Evolutionary conservation across 2,113 vertebrate genomes (phyloP), one percentile per base, ranked within the genome.

Genomic region (Megaleporinus macrocephalus): DNA sequence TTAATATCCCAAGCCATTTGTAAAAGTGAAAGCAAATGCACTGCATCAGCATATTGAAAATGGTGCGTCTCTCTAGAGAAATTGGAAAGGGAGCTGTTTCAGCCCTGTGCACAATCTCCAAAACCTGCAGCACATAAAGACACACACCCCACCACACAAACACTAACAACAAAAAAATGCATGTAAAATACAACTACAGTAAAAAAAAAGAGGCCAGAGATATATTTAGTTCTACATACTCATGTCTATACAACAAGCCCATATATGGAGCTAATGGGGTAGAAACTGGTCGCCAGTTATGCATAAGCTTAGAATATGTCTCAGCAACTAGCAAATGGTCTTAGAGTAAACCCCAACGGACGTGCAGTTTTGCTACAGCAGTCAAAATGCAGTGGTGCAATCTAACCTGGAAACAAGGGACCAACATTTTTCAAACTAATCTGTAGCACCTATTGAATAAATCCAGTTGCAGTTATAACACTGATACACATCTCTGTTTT

Each of bases 1-100:
- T 92, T 88, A 90, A 91, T 89, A 90, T 90, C 72, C 79, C 63
- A 73, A 86, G 80, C 81, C 87, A 90, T 92, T 90, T 91, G 84
- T 91, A 85, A 89, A 84, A 51, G 16, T 74, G 76, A 85, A 85
- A 84, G 85, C 73, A 76, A 85, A 83, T 83, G 85, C 74, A 73
- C 55, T 80, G 84, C 83, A 90, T 91, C 88, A 91, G 90, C 87
- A 85, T 90, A 91, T 88, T 87, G 82, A 83, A 87, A 88, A 90
- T 84, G 44, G 84, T 76, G 27, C 30, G 76, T 44, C 84, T 84
- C 90, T 79, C 70, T n/a, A 49, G 79, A 84, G 84, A 83, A 84
- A 87, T 77, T 81, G 81, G 77, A 83, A 76, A 30, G 63, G 68
- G 75, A 84, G 82, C 51, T 49, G 62, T 74, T 74, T 49, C 22